These are phyloP conservation scores for Ceyx cyanopectus DNA, from an alignment of 2,113 vertebrate genomes.

Conservation along the genomic window DNA sequence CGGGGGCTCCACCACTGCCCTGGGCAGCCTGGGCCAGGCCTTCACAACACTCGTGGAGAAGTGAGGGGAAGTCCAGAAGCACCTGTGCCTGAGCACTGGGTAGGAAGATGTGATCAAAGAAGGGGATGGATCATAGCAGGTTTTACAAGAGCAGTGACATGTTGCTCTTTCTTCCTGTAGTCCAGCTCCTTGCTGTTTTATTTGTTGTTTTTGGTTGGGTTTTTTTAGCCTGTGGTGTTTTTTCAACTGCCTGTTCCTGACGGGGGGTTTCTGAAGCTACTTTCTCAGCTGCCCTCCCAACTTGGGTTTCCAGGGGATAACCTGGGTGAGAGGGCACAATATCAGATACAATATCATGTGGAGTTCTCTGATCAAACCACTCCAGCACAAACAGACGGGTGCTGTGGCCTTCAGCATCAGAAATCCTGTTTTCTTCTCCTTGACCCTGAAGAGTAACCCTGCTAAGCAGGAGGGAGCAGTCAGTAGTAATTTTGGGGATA, in stretches of 20 bases:
- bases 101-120: neutral
- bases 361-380: neutral
- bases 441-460: neutral
- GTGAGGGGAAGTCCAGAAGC: neutral
- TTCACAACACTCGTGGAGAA: neutral
- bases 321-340: rapidly evolving
- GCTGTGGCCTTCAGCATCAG: neutral
- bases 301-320: neutral
- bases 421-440: neutral
- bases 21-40: neutral
- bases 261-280: neutral
- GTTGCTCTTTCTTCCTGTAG: neutral
- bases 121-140: neutral
- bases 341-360: rapidly evolving
- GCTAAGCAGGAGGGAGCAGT: neutral
- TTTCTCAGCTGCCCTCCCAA: neutral
- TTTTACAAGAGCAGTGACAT: neutral
- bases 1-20: neutral
- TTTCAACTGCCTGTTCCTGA: neutral
- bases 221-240: neutral
- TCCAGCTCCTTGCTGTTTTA: neutral
- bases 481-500: neutral
- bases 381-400: neutral
- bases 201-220: no score
- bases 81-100: rapidly evolving